A percentile compares a stretch with the other conserved stretches of the same genome.
phyloP scores from a whole-genome alignment of 2,113 vertebrate genomes.

The Nycticorax nycticorax region DNA sequence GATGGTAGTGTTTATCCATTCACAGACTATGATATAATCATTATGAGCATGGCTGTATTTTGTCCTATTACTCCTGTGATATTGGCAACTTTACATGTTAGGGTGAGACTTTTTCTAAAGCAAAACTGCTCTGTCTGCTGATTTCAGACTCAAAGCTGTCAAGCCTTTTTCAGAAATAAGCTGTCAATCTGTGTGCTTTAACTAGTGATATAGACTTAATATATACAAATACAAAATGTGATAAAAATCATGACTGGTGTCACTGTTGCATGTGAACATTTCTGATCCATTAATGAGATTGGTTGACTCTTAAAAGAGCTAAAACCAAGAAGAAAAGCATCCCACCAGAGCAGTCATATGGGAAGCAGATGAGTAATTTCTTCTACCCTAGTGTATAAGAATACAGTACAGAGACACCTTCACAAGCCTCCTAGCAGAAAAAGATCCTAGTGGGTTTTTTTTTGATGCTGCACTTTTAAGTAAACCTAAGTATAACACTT shows the following conservation, averaged over 20 bases:
- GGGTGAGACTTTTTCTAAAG: background rate
- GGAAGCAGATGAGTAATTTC: background rate
- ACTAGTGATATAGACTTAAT: background rate
- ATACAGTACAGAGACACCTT: background rate
- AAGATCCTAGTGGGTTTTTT: background rate
- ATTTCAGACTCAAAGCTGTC: background rate
- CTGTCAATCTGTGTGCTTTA: background rate
- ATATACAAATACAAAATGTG: background rate
- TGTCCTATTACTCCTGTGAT: background rate
- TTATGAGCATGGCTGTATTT: background rate
- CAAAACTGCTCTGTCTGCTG: background rate
- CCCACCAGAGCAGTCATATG: background rate
- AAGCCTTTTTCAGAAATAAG: background rate
- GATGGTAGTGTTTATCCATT: background rate
- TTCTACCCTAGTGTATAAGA: background rate
- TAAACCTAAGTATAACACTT: background rate
- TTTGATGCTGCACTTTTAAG: background rate
- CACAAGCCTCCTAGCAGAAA: background rate
- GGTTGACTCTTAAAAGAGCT: background rate
- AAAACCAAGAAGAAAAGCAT: background rate
- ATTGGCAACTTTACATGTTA: background rate
- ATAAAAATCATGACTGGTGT: background rate
- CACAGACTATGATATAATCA: background rate
- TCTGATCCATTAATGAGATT: background rate
- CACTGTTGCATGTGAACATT: background rate